Conservation (phyloP, 2,797 vertebrate species). For the Morus bassanus region DNA sequence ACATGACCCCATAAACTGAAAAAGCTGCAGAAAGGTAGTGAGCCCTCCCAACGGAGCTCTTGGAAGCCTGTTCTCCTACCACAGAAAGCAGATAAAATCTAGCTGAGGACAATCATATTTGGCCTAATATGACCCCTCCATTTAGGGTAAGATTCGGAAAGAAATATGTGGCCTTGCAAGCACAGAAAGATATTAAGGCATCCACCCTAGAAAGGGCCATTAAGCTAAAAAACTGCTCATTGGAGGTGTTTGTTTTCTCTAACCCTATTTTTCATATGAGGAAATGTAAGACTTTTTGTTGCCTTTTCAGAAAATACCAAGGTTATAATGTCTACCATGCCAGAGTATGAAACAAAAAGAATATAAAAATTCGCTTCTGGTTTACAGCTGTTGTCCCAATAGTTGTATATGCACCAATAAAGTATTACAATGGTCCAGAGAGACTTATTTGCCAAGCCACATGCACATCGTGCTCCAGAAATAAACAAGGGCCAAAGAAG, state of each 20-base stretch:
- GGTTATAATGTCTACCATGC: background rate
- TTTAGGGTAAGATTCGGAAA: constrained; percentile 12
- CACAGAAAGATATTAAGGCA: background rate
- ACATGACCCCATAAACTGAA: background rate
- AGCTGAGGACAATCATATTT: constrained; percentile 16
- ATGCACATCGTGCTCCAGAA: constrained; percentile 48
- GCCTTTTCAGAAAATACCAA: constrained; percentile 39
- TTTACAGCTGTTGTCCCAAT: constrained; percentile 56
- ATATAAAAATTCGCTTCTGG: constrained; percentile 41
- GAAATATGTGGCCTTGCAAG: constrained; percentile 25
- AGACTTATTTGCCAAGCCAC: constrained; percentile 55
- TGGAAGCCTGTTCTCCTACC: background rate
- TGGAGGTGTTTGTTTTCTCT: constrained; percentile 39
- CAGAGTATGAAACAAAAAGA: constrained; percentile 45
- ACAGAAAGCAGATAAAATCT: constrained; percentile 43
- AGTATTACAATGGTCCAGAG: constrained; percentile 34
- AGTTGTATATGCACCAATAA: constrained; percentile 38
- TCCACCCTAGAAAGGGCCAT: background rate
- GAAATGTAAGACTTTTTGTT: constrained; percentile 26
- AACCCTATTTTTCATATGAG: constrained; percentile 16
- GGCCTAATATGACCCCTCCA: constrained; percentile 28
- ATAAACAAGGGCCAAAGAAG: constrained; percentile 32
- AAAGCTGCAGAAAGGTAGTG: constrained; percentile 21
- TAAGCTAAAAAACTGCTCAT: constrained; percentile 3
- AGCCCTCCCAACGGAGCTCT: background rate